These are phyloP conservation scores for Euglossa dilemma DNA, from an alignment of 1,140 invertebrate species.

Conservation along the genomic window DNA sequence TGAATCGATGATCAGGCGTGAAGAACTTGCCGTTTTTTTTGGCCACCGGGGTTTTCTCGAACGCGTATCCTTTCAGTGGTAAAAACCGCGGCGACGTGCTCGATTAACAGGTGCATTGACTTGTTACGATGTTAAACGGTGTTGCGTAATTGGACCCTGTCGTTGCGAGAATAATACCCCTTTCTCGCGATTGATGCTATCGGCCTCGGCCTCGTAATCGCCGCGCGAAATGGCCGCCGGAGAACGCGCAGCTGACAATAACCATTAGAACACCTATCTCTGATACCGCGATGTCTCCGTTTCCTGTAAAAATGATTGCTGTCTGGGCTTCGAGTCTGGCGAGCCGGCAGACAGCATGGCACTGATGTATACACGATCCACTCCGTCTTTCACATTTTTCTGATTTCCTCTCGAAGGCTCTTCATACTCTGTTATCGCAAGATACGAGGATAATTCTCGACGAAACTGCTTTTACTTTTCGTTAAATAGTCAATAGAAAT, in stretches of 20 bases:
- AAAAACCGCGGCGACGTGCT: neutral
- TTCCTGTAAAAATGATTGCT: slow-evolving; percentile 12
- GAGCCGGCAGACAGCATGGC: too few relatives aligned
- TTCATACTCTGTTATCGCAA: too few relatives aligned
- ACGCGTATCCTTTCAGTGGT: neutral
- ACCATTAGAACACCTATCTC: neutral
- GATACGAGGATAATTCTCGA: too few relatives aligned
- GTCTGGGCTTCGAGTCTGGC: neutral
- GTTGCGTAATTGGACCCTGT: neutral
- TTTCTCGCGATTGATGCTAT: neutral
- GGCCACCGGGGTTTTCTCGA: neutral
- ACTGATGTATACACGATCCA: too few relatives aligned
- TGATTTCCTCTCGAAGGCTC: too few relatives aligned
- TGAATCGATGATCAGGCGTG: neutral
- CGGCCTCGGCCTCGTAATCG: neutral
- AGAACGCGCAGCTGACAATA: slow-evolving; percentile 5
- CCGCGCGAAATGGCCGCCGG: neutral
- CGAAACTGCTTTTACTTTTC: too few relatives aligned
- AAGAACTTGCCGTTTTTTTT: neutral
- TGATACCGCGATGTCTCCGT: neutral
- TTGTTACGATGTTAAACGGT: neutral
- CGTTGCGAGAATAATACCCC: neutral
- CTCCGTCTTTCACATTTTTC: too few relatives aligned
- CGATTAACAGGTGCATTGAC: neutral
- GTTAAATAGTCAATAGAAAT: too few relatives aligned